A percentile compares a stretch with the other conserved stretches of the same genome.
Conservation (phyloP, 2,797 vertebrate genomes). For the Sitta carolinensis region DNA sequence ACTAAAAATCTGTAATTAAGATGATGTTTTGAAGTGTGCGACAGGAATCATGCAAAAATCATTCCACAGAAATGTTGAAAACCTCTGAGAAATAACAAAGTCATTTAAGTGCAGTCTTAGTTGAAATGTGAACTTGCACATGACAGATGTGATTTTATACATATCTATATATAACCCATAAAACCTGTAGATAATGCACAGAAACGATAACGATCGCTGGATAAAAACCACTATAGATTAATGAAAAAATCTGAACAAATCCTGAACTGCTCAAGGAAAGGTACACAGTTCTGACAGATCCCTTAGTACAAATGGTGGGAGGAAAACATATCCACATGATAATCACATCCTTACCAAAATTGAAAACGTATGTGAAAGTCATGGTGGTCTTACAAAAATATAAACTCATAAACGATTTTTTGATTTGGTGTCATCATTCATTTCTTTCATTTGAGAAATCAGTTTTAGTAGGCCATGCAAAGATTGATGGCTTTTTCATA, state of each 20-base stretch:
- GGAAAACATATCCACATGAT: constrained; percentile 80
- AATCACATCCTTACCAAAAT: constrained; percentile 82
- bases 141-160: background rate
- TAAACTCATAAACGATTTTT: constrained; percentile 79
- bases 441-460: constrained; percentile 79
- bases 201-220: constrained; percentile 25
- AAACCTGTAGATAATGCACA: background rate
- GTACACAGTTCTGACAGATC: constrained; percentile 70
- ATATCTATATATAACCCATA: background rate
- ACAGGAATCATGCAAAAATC: background rate
- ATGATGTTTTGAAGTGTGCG: background rate
- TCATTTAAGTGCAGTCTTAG: background rate
- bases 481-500: constrained; percentile 81
- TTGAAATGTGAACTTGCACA: background rate
- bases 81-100: background rate
- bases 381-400: constrained; percentile 84
- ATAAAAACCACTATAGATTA: constrained; percentile 20
- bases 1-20: background rate
- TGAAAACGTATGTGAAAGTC: constrained; percentile 79
- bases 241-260: constrained; percentile 57
- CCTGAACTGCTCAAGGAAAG: constrained; percentile 67
- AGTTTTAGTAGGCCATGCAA: constrained; percentile 73
- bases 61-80: background rate
- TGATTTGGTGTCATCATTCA: constrained; percentile 80
- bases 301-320: constrained; percentile 73